Percentiles rank a stretch among this genome's conserved stretches.
Evolutionary conservation across 1,140 invertebrate genomes (phyloP).

Genomic region (Procambarus virginalis): DNA sequence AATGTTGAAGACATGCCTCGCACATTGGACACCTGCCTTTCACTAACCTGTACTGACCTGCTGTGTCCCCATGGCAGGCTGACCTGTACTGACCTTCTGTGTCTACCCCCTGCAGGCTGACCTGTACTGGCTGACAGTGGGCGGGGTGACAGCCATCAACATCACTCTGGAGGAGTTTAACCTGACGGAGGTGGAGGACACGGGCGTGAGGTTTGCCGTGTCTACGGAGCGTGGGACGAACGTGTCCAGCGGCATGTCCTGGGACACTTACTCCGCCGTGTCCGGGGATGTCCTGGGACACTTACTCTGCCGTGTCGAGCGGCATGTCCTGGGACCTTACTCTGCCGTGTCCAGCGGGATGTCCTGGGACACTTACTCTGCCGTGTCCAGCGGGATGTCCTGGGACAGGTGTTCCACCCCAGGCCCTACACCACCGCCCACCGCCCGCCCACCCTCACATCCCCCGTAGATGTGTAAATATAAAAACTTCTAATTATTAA

Average conservation of each 20-base stretch:
- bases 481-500: no score
- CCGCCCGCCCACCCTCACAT: neutral
- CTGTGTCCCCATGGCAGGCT: neutral
- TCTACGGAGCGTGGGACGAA: neutral
- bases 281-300: no score
- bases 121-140: neutral
- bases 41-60: neutral
- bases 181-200: neutral
- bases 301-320: neutral
- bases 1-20: no score
- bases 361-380: neutral
- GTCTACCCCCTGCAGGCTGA: neutral
- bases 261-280: no score
- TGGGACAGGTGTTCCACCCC: neutral
- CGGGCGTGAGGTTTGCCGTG: neutral
- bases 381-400: neutral
- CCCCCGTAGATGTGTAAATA: neutral
- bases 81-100: neutral
- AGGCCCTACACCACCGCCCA: neutral
- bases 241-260: no score
- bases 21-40: no score
- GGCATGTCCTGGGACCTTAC: neutral
- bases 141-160: neutral
- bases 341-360: neutral
- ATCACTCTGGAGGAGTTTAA: conserved; percentile 3